These are phyloP conservation scores for Nematopogon swammerdamellus DNA, from an alignment of 2,888 invertebrate species.

Conservation along the genomic window DNA sequence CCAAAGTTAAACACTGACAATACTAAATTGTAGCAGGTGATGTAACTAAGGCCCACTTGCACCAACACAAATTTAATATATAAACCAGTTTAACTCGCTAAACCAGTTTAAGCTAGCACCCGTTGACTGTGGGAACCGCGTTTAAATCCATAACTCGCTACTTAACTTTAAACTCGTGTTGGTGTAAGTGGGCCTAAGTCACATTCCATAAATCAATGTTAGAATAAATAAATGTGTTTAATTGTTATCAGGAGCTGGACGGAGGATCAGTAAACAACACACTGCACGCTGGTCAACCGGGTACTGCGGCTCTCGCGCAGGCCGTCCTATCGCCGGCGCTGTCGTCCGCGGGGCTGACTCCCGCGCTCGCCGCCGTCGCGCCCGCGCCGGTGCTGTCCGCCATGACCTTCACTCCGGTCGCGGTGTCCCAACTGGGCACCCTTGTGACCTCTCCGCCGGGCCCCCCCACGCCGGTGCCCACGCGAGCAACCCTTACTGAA, in stretches of 20 bases:
- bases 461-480: slow-evolving; percentile 24
- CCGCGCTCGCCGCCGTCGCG: slow-evolving; percentile 41
- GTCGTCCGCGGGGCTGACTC: slow-evolving; percentile 39
- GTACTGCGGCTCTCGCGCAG: slow-evolving; percentile 75
- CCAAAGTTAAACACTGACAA: no score
- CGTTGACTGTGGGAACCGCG: no score
- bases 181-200: no score
- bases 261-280: slow-evolving; percentile 73
- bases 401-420: slow-evolving; percentile 53
- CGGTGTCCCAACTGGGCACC: slow-evolving; percentile 58
- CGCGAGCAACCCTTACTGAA: slow-evolving; percentile 25
- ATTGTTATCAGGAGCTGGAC: slow-evolving; percentile 72
- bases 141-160: no score
- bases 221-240: no score
- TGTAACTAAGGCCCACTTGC: no score
- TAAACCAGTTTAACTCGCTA: no score
- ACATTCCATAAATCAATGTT: no score
- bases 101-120: no score
- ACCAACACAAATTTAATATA: no score
- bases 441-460: slow-evolving; percentile 39
- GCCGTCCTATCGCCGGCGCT: slow-evolving; percentile 67
- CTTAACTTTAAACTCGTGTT: no score
- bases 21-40: no score
- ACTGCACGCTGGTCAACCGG: slow-evolving; percentile 67
- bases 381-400: slow-evolving; percentile 21